These are phyloP conservation scores for Acinonyx jubatus DNA, from an alignment of 2,113 vertebrate species.

Conservation along the genomic window DNA sequence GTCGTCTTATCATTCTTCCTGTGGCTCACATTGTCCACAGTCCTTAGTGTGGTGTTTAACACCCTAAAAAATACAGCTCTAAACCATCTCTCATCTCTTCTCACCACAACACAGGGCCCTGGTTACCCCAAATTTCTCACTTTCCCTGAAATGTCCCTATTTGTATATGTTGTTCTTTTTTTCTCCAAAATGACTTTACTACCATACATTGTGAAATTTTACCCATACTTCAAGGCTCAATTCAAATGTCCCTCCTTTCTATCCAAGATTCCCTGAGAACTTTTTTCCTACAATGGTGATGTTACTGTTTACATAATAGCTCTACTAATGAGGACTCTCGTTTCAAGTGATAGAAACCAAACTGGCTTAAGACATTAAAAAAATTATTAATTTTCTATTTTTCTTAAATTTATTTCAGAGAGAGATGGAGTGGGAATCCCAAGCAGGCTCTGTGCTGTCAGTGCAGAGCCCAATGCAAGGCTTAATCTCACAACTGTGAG, in stretches of 20 bases:
- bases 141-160: not conserved
- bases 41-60: too few species aligned
- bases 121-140: not conserved
- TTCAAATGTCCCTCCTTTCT: not conserved
- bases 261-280: not conserved
- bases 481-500: too few species aligned
- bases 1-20: not conserved
- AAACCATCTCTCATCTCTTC: not conserved
- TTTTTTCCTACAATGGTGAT: not conserved
- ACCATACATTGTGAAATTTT: not conserved
- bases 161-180: not conserved
- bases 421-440: too few species aligned
- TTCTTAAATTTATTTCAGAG: too few species aligned
- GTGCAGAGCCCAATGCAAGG: too few species aligned
- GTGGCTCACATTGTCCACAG: not conserved
- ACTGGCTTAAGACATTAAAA: not conserved
- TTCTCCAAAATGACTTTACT: not conserved
- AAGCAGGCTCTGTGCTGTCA: too few species aligned
- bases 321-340: not conserved
- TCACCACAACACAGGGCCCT: too few species aligned
- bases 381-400: not conserved
- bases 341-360: constrained; percentile 4
- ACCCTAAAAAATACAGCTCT: accelerated
- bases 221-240: not conserved
- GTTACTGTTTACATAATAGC: not conserved